Conservation (phyloP, 2,888 invertebrate species). For the Xanthia togata region DNA sequence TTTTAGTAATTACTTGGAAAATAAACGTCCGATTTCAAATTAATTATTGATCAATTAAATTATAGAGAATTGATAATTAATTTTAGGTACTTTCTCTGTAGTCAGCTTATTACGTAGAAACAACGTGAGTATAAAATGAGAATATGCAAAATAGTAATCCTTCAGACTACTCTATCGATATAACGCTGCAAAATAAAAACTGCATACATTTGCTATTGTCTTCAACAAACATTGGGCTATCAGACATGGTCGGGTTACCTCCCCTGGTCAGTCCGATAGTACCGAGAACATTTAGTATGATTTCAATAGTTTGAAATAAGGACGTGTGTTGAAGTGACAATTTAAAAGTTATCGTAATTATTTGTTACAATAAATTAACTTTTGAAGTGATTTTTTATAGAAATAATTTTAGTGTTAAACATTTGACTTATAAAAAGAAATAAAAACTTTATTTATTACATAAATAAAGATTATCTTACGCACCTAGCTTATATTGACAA, state of each 20-base stretch:
- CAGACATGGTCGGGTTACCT: constrained; percentile 42
- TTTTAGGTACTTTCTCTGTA: no score
- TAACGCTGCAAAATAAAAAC: constrained; percentile 63
- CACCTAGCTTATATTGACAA: neutral
- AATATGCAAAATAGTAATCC: constrained; percentile 56
- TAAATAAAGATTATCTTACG: neutral
- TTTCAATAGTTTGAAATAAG: constrained; percentile 31
- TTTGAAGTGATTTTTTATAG: constrained; percentile 4
- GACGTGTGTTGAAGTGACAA: constrained; percentile 42
- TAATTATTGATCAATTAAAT: neutral
- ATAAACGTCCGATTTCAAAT: neutral
- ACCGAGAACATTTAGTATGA: constrained; percentile 58
- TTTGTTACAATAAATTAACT: constrained; percentile 12
- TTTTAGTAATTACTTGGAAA: neutral
- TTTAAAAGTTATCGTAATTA: constrained; percentile 27
- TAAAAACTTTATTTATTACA: neutral
- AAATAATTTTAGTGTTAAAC: neutral
- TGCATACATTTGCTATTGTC: constrained; percentile 26
- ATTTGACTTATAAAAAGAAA: neutral
- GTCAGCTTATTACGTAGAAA: neutral
- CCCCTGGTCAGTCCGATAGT: constrained; percentile 33
- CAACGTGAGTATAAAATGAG: constrained; percentile 49
- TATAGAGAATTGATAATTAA: neutral
- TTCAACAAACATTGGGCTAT: constrained; percentile 24
- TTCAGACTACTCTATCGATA: constrained; percentile 58